Evolutionary conservation across 2,113 vertebrate genomes (phyloP).

Genomic region (Trematocara stigmaticum): DNA sequence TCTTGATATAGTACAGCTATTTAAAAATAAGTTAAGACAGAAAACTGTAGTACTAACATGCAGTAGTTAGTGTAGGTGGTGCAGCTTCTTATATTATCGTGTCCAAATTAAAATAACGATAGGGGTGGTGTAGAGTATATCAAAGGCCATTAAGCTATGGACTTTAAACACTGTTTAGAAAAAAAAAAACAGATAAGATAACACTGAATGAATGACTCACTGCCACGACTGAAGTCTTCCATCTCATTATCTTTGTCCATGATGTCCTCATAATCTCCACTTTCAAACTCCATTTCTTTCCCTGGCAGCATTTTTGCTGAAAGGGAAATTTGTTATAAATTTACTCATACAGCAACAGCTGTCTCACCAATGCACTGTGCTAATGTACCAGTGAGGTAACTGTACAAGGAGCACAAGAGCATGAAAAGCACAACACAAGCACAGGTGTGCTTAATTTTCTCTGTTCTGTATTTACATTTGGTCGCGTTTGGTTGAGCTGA

Average conservation of each 20-base stretch:
- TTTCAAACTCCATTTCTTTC: slow-evolving; percentile 15
- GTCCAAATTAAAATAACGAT: not conserved
- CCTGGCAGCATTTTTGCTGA: not conserved
- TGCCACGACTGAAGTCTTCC: not conserved
- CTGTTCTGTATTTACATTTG: not conserved
- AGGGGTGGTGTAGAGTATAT: not conserved
- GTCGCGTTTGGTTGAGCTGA: not conserved
- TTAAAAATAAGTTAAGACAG: not conserved
- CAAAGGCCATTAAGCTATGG: not conserved
- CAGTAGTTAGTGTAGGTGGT: not conserved
- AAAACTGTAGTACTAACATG: not conserved
- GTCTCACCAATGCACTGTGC: not conserved
- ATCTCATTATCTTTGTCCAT: not conserved
- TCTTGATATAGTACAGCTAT: not conserved
- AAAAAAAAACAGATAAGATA: not conserved
- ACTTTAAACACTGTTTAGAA: not conserved
- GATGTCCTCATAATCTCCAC: slow-evolving; percentile 41
- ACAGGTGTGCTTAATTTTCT: not conserved
- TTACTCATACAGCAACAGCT: not conserved
- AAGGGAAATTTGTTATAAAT: not conserved
- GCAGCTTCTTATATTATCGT: not conserved
- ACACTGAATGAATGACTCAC: not conserved
- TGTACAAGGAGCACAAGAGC: not conserved
- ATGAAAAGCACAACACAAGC: not conserved
- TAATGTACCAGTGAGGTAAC: not conserved